Evolutionary conservation across 2,797 vertebrate genomes (phyloP).

Genomic region (Micromesistius poutassou): DNA sequence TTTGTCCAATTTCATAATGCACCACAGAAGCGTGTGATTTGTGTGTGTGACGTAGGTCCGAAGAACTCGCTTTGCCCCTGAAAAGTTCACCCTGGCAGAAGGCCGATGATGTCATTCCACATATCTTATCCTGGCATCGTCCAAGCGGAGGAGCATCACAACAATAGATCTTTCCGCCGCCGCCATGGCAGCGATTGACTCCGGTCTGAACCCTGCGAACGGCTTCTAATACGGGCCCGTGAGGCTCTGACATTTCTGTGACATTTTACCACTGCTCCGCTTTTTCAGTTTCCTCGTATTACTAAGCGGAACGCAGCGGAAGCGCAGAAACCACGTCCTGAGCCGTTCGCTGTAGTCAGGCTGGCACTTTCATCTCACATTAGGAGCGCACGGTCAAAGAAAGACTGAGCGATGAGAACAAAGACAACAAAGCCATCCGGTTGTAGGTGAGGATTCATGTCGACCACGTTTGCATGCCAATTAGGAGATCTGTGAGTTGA

Average conservation of each 20-base stretch:
- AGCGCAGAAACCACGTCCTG: background rate
- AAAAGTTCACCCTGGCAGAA: slow-evolving; percentile 3
- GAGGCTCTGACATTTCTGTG: slow-evolving; percentile 60
- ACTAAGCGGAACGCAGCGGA: slow-evolving; percentile 11
- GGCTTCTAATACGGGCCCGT: slow-evolving; percentile 40
- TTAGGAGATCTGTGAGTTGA: background rate
- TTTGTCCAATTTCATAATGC: too few species aligned
- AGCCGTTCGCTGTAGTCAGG: slow-evolving; percentile 34
- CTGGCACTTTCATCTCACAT: slow-evolving; percentile 12
- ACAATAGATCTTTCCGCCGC: background rate
- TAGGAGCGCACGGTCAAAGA: background rate
- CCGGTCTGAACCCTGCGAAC: slow-evolving; percentile 35
- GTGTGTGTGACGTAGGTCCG: too few species aligned
- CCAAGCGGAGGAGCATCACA: slow-evolving; percentile 7
- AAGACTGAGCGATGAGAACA: background rate
- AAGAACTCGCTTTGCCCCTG: slow-evolving; percentile 2
- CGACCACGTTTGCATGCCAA: background rate
- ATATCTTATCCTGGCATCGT: slow-evolving; percentile 30
- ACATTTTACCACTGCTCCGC: slow-evolving; percentile 41
- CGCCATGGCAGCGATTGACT: slow-evolving; percentile 32
- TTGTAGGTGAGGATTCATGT: background rate
- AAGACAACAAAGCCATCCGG: background rate
- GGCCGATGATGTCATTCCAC: background rate
- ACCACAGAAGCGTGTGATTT: too few species aligned
- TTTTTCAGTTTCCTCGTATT: slow-evolving; percentile 25